Base-by-base conservation (phyloP, 2,797 vertebrate genomes). In the Hemibagrus guttatus region DNA sequence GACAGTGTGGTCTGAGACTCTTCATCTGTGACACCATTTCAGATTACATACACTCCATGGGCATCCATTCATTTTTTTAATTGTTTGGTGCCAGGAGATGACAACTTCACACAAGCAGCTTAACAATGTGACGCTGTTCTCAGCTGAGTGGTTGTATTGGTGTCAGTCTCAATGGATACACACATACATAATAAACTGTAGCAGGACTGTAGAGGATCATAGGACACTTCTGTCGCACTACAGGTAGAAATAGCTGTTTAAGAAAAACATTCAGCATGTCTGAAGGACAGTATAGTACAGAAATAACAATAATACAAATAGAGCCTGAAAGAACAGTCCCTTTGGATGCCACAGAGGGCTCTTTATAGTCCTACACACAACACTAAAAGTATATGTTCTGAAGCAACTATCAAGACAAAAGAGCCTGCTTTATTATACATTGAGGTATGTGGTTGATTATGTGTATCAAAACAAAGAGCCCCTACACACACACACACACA, bases 81-180 rank as follows among this genome's bases (percentile, higher is more conserved):
- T 61, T 72, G 66, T 35, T 75, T 74, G 31, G 39, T 81, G 46
- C 56, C 19, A 81, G 9, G 39, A 79, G 31, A 81, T 2, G 14
- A 84, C 72, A 79, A 39, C 42, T 79, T 72, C 42, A 49, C 23
- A 87, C 58, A 56, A 85, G 23, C 69, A 78, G 63, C 54, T 63
- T 31, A 31, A 80, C 68, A 84, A 81, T 54, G 17, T 56, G 42
- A 85, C 83, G 54, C 35, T 81, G 49, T 81, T 84, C 58, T 21
- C 78, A 66, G 64, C 83, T 85, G 76, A 82, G 66, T 42, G 46
- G 6, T 61, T 84, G 79, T 68, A 56, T 58, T 42, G 64, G 86
- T 71, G 61, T 54, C 42, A 54, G 56, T 80, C 87, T 85, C 84
- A 58, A 42, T 68, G 71, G 54, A 83, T 46, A 59, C 46, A 59